Evolutionary conservation across 2,888 invertebrate genomes (phyloP).

Genomic region (Cyclophora punctaria): DNA sequence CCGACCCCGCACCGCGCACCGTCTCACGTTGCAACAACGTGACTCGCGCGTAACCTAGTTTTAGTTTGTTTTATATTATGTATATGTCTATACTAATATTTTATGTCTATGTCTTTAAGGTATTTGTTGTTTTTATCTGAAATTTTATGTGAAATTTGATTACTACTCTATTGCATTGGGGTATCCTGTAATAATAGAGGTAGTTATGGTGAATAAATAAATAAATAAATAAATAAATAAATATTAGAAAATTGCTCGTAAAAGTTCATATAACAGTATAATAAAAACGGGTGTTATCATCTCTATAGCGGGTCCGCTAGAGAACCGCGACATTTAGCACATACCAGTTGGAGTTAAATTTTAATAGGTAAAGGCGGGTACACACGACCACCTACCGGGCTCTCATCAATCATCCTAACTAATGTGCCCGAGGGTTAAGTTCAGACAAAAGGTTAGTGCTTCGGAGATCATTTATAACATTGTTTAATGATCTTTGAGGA

Average conservation of each 20-base stretch:
- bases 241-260: not conserved
- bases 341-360: constrained; percentile 35
- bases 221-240: no score
- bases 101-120: no score
- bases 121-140: no score
- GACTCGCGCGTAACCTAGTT: no score
- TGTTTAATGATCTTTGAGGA: constrained; percentile 25
- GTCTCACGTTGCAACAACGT: no score
- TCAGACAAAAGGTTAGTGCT: constrained; percentile 40
- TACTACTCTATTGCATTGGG: no score
- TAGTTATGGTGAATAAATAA: no score
- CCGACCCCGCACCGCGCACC: no score
- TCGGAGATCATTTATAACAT: constrained; percentile 37
- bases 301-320: constrained; percentile 10
- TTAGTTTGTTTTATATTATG: no score
- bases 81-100: no score
- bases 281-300: constrained; percentile 5
- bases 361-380: constrained; percentile 33
- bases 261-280: not conserved
- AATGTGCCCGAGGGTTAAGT: constrained; percentile 34
- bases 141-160: no score
- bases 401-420: constrained; percentile 38
- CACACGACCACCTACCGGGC: constrained; percentile 19
- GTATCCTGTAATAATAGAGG: no score
- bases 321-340: constrained; percentile 48